These are phyloP conservation scores for Papilio gigon DNA, from an alignment of 2,888 invertebrate species.

Conservation along the genomic window DNA sequence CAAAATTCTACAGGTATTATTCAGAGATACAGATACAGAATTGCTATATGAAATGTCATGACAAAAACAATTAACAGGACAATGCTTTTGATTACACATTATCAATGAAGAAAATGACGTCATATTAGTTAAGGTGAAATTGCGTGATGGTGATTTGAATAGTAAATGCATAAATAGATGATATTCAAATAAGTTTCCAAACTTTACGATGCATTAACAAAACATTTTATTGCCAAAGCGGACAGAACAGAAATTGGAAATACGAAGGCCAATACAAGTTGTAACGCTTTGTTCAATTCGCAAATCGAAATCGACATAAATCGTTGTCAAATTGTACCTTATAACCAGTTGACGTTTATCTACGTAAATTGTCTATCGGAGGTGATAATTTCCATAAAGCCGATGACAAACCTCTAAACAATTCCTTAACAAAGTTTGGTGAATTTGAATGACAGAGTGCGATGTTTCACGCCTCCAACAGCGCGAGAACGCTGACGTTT, in stretches of 20 bases:
- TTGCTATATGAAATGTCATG: neutral
- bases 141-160: neutral
- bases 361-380: constrained; percentile 6
- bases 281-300: constrained; percentile 22
- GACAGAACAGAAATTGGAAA: neutral
- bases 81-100: neutral
- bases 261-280: neutral
- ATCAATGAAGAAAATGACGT: too few species aligned
- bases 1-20: neutral
- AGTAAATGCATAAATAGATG: neutral
- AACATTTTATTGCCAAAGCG: neutral
- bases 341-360: constrained; percentile 3
- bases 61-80: neutral
- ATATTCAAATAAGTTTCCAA: neutral
- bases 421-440: constrained; percentile 27
- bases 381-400: constrained; percentile 30
- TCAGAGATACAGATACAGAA: too few species aligned
- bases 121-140: too few species aligned
- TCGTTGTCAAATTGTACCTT: constrained; percentile 4
- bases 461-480: constrained; percentile 32
- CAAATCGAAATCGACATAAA: constrained; percentile 9
- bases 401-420: constrained; percentile 32
- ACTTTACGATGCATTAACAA: too few species aligned
- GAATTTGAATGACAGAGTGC: constrained; percentile 34
- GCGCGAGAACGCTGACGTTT: constrained; percentile 25